Evolutionary conservation across 2,888 invertebrate genomes (phyloP), one percentile per base, ranked within the genome.

Genomic region (Tetropium fuscum): DNA sequence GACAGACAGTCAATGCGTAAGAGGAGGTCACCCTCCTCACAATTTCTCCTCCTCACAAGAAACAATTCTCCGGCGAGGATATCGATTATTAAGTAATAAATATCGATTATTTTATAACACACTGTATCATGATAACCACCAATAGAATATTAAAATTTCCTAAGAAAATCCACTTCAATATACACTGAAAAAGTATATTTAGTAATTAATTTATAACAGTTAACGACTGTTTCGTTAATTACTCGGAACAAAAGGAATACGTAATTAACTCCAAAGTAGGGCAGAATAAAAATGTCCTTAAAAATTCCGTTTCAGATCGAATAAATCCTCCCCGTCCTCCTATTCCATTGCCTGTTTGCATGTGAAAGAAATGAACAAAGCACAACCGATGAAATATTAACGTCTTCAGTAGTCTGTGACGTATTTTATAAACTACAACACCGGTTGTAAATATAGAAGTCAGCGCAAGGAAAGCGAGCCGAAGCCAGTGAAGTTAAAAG

Each of bases 401-500:
- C 59, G 67, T 67, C 64, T 67, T 64, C 58, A 63, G 58, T 56
- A 57, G 32, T 55, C 59, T 55, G 62, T 47, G 25, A 57, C 47
- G 64, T 64, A 64, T 64, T 66, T 64, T 58, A 66, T 61, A 62
- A 63, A 65, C 59, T 8, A 61, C 51, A 49, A 60, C 58, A 11
- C 45, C 36, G 45, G 41, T 22, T 47, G 56, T 53, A 56, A 53
- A 63, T 53, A 58, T 60, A 36, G 45, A 53, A 44, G 58, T 49
- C 20, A 16, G 30, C 4, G 36, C 8, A 36, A 22, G 48, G 22
- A 11, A 22, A 20, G 22, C 25, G 41, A 51, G 47, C 51, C 62
- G 60, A 58, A 66, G 53, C 71, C 63, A 63, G 68, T 72, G 66
- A 64, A 65, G 62, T 67, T 66, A 55, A 68, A 68, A 69, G 72